These are phyloP conservation scores for Myanophis thanlyinensis DNA, from an alignment of 2,113 vertebrate genomes.

Conservation along the genomic window DNA sequence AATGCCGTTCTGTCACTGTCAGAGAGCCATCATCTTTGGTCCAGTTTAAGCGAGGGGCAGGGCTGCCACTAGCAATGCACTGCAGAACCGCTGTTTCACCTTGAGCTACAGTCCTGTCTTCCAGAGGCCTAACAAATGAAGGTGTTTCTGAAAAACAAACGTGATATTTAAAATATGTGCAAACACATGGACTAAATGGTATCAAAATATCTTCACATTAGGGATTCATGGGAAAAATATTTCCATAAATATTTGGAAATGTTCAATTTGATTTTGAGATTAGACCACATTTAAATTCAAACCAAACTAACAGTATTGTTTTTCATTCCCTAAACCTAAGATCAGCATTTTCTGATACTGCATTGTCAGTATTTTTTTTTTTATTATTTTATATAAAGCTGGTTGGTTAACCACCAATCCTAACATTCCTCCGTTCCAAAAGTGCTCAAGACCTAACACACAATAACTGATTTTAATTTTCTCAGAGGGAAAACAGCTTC, in stretches of 20 bases:
- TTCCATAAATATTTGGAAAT: not conserved
- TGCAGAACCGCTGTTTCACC: slow-evolving; percentile 81
- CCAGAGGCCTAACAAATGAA: slow-evolving; percentile 77
- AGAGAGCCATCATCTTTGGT: slow-evolving; percentile 79
- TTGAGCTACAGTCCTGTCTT: slow-evolving; percentile 76
- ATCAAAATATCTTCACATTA: not conserved
- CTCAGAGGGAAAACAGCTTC: not conserved
- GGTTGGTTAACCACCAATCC: not conserved
- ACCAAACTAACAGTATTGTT: not conserved
- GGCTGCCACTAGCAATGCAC: slow-evolving; percentile 81
- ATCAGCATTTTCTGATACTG: not conserved
- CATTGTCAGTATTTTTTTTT: not conserved
- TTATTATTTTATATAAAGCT: not conserved
- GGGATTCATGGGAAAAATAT: not conserved
- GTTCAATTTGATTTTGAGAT: not conserved
- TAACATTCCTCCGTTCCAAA: not conserved
- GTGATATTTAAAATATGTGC: not conserved
- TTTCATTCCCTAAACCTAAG: not conserved
- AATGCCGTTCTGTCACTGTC: slow-evolving; percentile 76
- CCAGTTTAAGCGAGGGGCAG: slow-evolving; percentile 81
- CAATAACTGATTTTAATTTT: not conserved
- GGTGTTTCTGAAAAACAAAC: slow-evolving; percentile 73
- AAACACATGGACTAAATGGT: not conserved
- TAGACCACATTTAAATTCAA: not conserved
- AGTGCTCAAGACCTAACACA: not conserved